A percentile compares a stretch with the other conserved stretches of the same genome.
phyloP scores from a whole-genome alignment of 2,888 invertebrate genomes.

The Helobdella robusta region DNA sequence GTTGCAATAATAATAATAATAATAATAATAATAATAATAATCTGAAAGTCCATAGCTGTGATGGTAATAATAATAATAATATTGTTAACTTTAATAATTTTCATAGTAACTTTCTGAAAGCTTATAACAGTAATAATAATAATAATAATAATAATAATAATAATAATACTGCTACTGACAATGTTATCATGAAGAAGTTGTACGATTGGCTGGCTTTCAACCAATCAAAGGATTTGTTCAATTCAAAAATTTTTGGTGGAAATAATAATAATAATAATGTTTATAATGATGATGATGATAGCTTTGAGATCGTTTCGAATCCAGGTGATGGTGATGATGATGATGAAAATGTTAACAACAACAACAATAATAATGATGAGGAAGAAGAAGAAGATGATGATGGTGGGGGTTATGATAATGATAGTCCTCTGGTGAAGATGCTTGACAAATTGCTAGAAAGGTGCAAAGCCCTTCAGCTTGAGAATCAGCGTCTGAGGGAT shows the following conservation, averaged over 20 bases:
- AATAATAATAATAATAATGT: neutral
- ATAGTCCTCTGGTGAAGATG: too few species aligned
- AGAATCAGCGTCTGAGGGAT: neutral
- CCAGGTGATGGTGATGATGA: constrained; percentile 8
- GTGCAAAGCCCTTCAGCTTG: too few species aligned
- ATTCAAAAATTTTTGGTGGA: neutral
- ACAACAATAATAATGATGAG: neutral
- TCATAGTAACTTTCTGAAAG: too few species aligned
- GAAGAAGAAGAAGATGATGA: neutral
- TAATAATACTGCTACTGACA: too few species aligned
- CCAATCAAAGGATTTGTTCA: too few species aligned
- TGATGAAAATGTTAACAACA: neutral
- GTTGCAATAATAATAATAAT: neutral
- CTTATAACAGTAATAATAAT: too few species aligned
- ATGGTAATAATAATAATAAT: neutral
- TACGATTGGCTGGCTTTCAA: too few species aligned
- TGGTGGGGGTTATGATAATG: neutral
- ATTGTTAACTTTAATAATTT: neutral
- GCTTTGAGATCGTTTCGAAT: too few species aligned
- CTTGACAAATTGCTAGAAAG: too few species aligned
- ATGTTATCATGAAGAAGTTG: too few species aligned
- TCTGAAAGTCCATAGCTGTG: too few species aligned
- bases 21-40: neutral
- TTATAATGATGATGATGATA: neutral
- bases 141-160: too few species aligned